Conservation (phyloP, 2,797 vertebrate genomes). For the Huso huso region DNA sequence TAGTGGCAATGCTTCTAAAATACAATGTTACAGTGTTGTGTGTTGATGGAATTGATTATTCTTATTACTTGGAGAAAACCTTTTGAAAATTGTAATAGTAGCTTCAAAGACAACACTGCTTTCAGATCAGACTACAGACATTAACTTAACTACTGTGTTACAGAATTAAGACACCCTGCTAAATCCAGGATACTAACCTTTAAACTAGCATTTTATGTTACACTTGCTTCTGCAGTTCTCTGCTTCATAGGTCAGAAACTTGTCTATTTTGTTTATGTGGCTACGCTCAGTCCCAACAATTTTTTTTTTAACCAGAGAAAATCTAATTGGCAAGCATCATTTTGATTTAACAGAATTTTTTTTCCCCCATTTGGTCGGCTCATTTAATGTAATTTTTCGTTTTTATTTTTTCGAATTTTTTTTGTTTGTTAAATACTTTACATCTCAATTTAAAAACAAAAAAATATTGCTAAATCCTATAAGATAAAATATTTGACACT, state of each 20-base stretch:
- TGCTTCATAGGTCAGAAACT: conserved; percentile 99
- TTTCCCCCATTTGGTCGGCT: conserved; percentile 27
- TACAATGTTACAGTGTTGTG: too few relatives aligned
- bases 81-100: too few relatives aligned
- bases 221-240: conserved; percentile 84
- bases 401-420: conserved; percentile 19
- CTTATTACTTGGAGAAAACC: too few relatives aligned
- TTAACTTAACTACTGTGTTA: too few relatives aligned
- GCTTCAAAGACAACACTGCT: too few relatives aligned
- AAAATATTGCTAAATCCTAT: background rate
- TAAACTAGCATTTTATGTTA: too few relatives aligned
- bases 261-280: conserved; percentile 99
- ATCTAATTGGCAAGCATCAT: conserved; percentile 60
- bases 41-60: too few relatives aligned
- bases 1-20: too few relatives aligned
- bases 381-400: conserved; percentile 53
- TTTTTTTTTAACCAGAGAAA: conserved; percentile 47
- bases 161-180: too few relatives aligned
- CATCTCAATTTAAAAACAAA: background rate
- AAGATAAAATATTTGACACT: background rate
- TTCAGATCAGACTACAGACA: too few relatives aligned
- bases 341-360: background rate
- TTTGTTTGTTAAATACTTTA: conserved; percentile 30
- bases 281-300: conserved; percentile 87
- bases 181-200: too few relatives aligned